These are phyloP conservation scores for Rhyacichthys aspro DNA, from an alignment of 2,797 vertebrate genomes.

Conservation along the genomic window DNA sequence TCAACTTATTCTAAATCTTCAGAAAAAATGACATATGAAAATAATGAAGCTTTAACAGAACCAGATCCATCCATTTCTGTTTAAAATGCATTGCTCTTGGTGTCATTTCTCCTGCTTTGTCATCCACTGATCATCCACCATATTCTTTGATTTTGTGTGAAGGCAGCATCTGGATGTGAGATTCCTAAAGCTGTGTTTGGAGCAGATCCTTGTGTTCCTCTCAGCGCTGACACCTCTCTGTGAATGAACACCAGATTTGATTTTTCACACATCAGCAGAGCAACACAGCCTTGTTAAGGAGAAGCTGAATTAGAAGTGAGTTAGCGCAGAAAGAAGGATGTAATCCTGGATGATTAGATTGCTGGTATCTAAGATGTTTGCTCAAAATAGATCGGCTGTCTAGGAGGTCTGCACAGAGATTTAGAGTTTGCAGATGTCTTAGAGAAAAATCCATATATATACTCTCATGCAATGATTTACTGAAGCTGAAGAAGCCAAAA, in stretches of 20 bases:
- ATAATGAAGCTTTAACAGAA: no score
- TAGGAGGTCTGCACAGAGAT: constrained; percentile 17
- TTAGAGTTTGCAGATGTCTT: constrained; percentile 23
- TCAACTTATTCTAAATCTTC: no score
- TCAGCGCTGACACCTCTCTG: constrained; percentile 31
- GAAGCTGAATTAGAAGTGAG: constrained; percentile 16
- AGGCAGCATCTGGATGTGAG: constrained; percentile 27
- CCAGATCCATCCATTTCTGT: no score
- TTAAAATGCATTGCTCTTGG: no score
- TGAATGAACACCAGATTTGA: constrained; percentile 35
- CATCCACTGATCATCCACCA: constrained; percentile 8
- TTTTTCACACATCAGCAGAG: constrained; percentile 49
- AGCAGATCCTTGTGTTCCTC: constrained; percentile 24
- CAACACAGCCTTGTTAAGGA: constrained; percentile 33
- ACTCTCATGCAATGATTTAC: no score
- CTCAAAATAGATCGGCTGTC: constrained; percentile 35
- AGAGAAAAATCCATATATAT: constrained; percentile 1
- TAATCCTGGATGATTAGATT: constrained; percentile 52
- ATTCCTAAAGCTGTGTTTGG: constrained; percentile 23
- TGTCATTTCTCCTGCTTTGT: constrained; percentile 1
- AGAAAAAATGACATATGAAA: no score
- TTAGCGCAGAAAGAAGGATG: constrained; percentile 1
- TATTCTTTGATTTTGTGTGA: constrained; percentile 5
- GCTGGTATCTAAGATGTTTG: constrained; percentile 34
- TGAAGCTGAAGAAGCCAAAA: no score